phyloP scores from a whole-genome alignment of 2,797 vertebrate species.

The Microctenopoma stevenorrisi region DNA sequence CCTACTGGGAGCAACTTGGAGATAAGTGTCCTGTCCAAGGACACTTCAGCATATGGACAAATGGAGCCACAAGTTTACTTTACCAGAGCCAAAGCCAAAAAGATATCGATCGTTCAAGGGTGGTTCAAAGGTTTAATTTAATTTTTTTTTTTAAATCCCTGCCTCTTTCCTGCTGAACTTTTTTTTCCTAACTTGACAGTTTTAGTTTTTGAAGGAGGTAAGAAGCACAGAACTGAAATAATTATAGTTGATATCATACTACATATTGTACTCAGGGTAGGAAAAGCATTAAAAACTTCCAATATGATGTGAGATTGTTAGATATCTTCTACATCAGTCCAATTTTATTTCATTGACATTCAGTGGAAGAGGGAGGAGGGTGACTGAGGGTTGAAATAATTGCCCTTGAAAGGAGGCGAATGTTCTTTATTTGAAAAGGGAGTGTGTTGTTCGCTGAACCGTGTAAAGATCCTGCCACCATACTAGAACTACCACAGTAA shows the following conservation, averaged over 20 bases:
- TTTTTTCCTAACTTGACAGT: constrained; percentile 22
- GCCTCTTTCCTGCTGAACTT: no score
- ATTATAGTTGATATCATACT: not conserved
- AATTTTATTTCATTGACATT: constrained; percentile 63
- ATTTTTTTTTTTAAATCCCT: no score
- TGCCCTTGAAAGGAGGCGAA: constrained; percentile 73
- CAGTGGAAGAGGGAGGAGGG: constrained; percentile 11
- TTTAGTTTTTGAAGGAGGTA: constrained; percentile 26
- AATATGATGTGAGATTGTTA: constrained; percentile 30
- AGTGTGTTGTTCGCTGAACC: constrained; percentile 73
- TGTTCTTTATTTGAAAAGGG: constrained; percentile 70
- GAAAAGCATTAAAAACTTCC: constrained; percentile 7
- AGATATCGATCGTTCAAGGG: no score
- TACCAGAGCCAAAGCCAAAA: no score
- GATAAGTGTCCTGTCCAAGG: no score
- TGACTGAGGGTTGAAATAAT: constrained; percentile 81
- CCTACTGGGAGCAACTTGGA: no score
- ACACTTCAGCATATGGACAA: no score
- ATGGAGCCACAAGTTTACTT: no score
- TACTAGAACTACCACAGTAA: constrained; percentile 71
- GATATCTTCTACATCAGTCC: constrained; percentile 42
- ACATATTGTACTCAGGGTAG: not conserved
- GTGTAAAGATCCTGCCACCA: constrained; percentile 76
- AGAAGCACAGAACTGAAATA: not conserved
- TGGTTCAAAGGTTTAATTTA: no score